phyloP scores from a whole-genome alignment of 2,888 invertebrate genomes.

The Ectropis crepuscularia region DNA sequence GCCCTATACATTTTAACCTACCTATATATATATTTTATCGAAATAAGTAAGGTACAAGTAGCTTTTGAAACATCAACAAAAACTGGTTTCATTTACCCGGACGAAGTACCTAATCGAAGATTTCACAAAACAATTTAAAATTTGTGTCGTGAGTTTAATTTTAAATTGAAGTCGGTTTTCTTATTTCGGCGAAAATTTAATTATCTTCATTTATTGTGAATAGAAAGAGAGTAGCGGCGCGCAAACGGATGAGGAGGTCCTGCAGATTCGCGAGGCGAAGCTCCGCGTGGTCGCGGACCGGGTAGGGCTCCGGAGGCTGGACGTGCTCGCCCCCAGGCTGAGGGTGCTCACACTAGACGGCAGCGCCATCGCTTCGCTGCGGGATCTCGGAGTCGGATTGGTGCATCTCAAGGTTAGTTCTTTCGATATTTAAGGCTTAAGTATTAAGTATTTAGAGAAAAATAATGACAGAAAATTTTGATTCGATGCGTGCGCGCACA shows the following conservation, averaged over 20 bases:
- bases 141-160: too few species aligned
- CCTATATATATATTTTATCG: too few species aligned
- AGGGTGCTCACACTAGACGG: conserved; percentile 87
- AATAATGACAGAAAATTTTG: neutral
- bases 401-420: conserved; percentile 79
- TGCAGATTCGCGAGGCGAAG: conserved; percentile 82
- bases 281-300: conserved; percentile 87
- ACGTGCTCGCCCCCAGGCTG: conserved; percentile 86
- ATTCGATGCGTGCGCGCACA: too few species aligned
- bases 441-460: neutral
- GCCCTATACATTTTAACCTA: too few species aligned
- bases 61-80: too few species aligned
- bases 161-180: too few species aligned
- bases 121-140: too few species aligned
- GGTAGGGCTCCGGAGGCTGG: conserved; percentile 86
- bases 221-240: conserved; percentile 80
- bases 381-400: conserved; percentile 88
- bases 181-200: too few species aligned
- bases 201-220: neutral
- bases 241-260: conserved; percentile 72
- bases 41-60: too few species aligned
- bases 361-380: conserved; percentile 86
- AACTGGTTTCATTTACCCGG: too few species aligned
- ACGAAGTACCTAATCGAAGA: too few species aligned
- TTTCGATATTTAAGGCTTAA: neutral